Evolutionary conservation across 2,797 vertebrate genomes (phyloP), one percentile per base, ranked within the genome.

Genomic region (Malacoraja senta): DNA sequence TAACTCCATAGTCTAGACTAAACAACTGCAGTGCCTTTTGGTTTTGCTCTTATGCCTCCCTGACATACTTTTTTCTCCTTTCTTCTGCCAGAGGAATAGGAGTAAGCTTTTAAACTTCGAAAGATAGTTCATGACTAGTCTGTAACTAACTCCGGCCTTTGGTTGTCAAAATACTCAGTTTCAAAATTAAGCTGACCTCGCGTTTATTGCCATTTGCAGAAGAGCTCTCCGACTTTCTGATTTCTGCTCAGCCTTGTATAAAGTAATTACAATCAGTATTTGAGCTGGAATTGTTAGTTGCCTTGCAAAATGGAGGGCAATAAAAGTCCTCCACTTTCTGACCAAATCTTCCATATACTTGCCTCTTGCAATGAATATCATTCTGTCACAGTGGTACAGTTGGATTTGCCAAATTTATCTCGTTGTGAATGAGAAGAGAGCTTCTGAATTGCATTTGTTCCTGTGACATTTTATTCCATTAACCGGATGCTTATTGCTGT

Each of bases 381-480:
- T 86, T 65, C n/a, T 63, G 58, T 63, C n/a, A 68, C 15, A 88
- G 63, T 68, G 63, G 17, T 61, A 29, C n/a, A 21, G 15, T 9
- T 65, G 35, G n/a, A 32, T 68, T 21, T 68, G 84, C 63, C 63
- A 88, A 88, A 88, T 35, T 8, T 15, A 21, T 88, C 65, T 35
- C 2, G 65, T 68, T 32, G n/a, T 15, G 84, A 65, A n/a, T 65
- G 63, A 88, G 84, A 88, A 88, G 58, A 65, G 63, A 68, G 83
- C 63, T 88, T 32, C n/a, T 88, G 61, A 88, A 88, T 68, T 88
- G 63, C 84, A 17, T 35, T 88, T 32, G 81, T 84, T 84, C 38
- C 84, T 24, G 17, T 68, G 61, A n/a, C 58, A 63, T 86, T 84
- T 86, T 32, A 29, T 86, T 86, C n/a, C 68, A 88, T 88, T 88